Percentiles rank a stretch among this genome's conserved stretches.
These are phyloP conservation scores for Protaetia brevitarsis DNA, from an alignment of 1,140 invertebrate genomes.

Conservation along the genomic window DNA sequence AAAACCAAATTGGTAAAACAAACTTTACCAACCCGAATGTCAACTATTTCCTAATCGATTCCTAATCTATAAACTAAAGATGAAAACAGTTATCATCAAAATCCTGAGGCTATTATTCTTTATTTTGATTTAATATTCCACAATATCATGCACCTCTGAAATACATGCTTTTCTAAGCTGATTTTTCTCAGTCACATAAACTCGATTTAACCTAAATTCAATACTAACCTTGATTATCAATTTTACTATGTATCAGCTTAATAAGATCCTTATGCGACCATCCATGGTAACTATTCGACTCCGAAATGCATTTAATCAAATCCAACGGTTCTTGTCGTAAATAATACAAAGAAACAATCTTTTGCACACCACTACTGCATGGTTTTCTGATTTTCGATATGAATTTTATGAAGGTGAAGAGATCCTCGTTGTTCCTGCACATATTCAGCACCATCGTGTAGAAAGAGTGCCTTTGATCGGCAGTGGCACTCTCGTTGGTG, in stretches of 20 bases:
- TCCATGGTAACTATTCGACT: slow-evolving; percentile 55
- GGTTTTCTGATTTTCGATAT: slow-evolving; percentile 43
- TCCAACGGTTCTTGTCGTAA: slow-evolving; percentile 52
- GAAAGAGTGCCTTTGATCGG: slow-evolving; percentile 43
- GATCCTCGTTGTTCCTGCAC: slow-evolving; percentile 52
- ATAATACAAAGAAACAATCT: slow-evolving; percentile 58
- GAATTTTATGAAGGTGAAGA: slow-evolving; percentile 59
- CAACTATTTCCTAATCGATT: too few species aligned
- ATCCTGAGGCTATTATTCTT: too few species aligned
- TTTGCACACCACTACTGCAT: slow-evolving; percentile 56
- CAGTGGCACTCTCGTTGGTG: slow-evolving; percentile 42
- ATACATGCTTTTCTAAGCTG: too few species aligned
- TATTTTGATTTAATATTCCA: background rate
- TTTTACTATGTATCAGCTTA: slow-evolving; percentile 58
- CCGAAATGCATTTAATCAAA: slow-evolving; percentile 57
- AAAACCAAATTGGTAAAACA: too few species aligned
- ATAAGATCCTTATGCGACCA: slow-evolving; percentile 69
- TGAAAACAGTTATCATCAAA: too few species aligned
- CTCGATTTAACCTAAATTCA: too few species aligned
- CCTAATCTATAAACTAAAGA: too few species aligned
- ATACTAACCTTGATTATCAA: slow-evolving; percentile 48
- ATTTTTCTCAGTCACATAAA: too few species aligned
- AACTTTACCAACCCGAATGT: too few species aligned
- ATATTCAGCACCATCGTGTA: slow-evolving; percentile 50
- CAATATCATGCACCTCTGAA: background rate